A percentile compares a stretch with the other conserved stretches of the same genome.
These are phyloP conservation scores for Amniataba percoides DNA, from an alignment of 2,797 vertebrate species.

Conservation along the genomic window DNA sequence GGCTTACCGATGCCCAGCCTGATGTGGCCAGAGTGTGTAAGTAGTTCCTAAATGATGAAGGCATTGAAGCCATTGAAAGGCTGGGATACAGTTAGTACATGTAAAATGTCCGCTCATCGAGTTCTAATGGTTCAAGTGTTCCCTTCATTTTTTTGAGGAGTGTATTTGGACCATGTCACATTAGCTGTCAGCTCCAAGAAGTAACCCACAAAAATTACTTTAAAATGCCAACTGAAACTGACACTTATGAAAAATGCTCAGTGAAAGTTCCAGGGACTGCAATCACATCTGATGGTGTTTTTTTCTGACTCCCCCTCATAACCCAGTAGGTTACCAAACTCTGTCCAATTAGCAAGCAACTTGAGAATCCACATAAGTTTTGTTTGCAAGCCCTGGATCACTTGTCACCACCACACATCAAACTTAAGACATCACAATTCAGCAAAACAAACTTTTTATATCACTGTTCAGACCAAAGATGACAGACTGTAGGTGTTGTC, in stretches of 20 bases:
- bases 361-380: not conserved
- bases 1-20: too few relatives aligned
- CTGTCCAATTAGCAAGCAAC: conserved; percentile 2
- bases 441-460: not conserved
- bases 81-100: too few relatives aligned
- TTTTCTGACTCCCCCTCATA: not conserved
- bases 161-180: not conserved
- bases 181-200: not conserved
- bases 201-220: not conserved
- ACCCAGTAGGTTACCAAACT: not conserved
- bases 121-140: too few relatives aligned
- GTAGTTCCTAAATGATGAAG: too few relatives aligned
- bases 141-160: too few relatives aligned
- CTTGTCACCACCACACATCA: not conserved
- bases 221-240: not conserved
- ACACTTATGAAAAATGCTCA: not conserved
- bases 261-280: not conserved
- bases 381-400: not conserved
- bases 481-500: not conserved
- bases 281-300: not conserved
- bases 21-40: too few relatives aligned
- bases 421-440: not conserved
- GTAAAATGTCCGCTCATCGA: too few relatives aligned
- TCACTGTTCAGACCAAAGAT: not conserved
- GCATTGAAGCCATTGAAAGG: too few relatives aligned